A percentile compares a stretch with the other conserved stretches of the same genome.
Conservation (phyloP, 30 jellyfish, hydroid and myxozoan species). For the Catostylus mosaicus region DNA sequence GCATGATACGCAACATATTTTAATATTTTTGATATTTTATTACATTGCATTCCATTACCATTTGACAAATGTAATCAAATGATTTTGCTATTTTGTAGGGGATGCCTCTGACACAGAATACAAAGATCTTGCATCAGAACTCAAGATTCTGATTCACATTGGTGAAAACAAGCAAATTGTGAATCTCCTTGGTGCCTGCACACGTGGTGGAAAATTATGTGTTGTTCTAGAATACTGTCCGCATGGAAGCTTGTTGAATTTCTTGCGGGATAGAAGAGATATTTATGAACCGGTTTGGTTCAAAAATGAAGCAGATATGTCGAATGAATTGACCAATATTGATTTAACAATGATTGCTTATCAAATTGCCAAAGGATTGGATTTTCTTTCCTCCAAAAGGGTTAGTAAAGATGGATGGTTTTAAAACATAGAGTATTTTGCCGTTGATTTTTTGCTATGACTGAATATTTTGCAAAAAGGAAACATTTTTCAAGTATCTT, state of each 20-base stretch:
- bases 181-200: slow-evolving; percentile 95
- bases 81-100: slow-evolving; percentile 28
- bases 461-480: too few species aligned
- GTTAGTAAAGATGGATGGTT: too few species aligned
- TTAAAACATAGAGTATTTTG: too few species aligned
- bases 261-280: slow-evolving; percentile 80
- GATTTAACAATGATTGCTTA: slow-evolving; percentile 81
- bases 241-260: slow-evolving; percentile 86
- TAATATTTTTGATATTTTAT: too few species aligned
- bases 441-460: too few species aligned
- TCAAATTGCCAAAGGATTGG: slow-evolving; percentile 97
- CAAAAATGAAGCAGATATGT: slow-evolving; percentile 79
- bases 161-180: slow-evolving; percentile 98
- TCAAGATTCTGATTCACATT: slow-evolving; percentile 90
- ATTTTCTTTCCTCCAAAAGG: slow-evolving; percentile 91
- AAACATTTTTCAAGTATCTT: too few species aligned
- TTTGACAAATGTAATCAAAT: background rate
- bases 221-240: slow-evolving; percentile 94
- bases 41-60: background rate
- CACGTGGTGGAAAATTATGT: slow-evolving; percentile 86
- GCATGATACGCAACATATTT: too few species aligned
- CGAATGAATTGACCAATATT: slow-evolving; percentile 67
- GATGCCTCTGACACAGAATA: slow-evolving; percentile 92
- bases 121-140: slow-evolving; percentile 97
- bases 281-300: slow-evolving; percentile 84